phyloP scores from a whole-genome alignment of 2,888 invertebrate species.

The Pasiphila rectangulata region DNA sequence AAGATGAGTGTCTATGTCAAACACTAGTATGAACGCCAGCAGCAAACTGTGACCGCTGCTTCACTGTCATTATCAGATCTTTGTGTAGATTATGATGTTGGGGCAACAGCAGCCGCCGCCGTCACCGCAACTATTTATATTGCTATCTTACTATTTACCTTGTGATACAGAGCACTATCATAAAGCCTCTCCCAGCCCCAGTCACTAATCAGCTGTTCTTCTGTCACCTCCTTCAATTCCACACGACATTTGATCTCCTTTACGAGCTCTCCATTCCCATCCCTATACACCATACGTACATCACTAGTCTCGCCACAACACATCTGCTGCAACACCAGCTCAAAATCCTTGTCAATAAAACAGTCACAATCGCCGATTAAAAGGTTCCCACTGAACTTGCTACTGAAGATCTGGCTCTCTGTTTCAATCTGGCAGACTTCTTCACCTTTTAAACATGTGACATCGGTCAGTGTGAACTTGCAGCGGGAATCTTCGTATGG shows the following conservation, averaged over 20 bases:
- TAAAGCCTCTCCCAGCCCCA: slow-evolving; percentile 80
- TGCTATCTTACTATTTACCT: slow-evolving; percentile 41
- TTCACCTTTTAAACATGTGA: slow-evolving; percentile 48
- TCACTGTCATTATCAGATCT: too few species aligned
- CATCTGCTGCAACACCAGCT: slow-evolving; percentile 78
- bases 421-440: slow-evolving; percentile 55
- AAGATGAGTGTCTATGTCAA: too few species aligned
- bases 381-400: slow-evolving; percentile 65
- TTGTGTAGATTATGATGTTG: too few species aligned
- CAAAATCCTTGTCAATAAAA: slow-evolving; percentile 76
- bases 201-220: slow-evolving; percentile 75
- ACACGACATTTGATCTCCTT: slow-evolving; percentile 65
- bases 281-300: slow-evolving; percentile 58
- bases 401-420: slow-evolving; percentile 57
- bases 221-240: slow-evolving; percentile 63
- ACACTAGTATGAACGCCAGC: too few species aligned
- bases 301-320: slow-evolving; percentile 68
- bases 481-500: slow-evolving; percentile 73
- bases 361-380: slow-evolving; percentile 72
- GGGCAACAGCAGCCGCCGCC: too few species aligned
- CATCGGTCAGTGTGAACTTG: slow-evolving; percentile 55
- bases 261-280: slow-evolving; percentile 46
- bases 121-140: too few species aligned
- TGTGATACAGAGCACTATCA: slow-evolving; percentile 72
- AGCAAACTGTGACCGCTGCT: too few species aligned